These are phyloP conservation scores for Drosophila melanica DNA, from an alignment of 1,140 invertebrate genomes.

Conservation along the genomic window DNA sequence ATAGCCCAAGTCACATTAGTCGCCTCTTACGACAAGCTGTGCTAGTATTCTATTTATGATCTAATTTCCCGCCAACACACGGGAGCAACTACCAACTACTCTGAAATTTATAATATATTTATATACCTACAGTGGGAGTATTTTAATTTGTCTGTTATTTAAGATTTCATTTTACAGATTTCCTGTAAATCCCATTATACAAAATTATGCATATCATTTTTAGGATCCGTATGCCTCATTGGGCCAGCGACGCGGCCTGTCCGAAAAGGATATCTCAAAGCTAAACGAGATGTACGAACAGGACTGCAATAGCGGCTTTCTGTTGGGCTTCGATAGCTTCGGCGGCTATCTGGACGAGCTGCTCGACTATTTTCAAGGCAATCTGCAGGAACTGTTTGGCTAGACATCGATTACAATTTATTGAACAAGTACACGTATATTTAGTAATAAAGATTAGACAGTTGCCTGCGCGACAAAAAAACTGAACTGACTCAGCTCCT, in stretches of 20 bases:
- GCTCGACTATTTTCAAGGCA: slow-evolving; percentile 76
- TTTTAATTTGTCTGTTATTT: no score
- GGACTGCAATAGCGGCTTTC: slow-evolving; percentile 77
- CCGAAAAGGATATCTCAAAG: slow-evolving; percentile 87
- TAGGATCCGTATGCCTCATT: slow-evolving; percentile 84
- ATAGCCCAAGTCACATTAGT: no score
- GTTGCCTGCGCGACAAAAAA: slow-evolving; percentile 83
- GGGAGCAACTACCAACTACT: no score
- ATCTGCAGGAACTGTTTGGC: slow-evolving; percentile 62
- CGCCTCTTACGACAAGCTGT: no score
- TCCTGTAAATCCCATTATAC: no score
- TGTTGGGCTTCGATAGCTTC: slow-evolving; percentile 69
- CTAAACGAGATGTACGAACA: slow-evolving; percentile 88
- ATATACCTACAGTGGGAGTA: no score
- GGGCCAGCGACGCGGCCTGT: slow-evolving; percentile 88
- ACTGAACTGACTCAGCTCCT: slow-evolving; percentile 85
- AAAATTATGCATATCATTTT: not conserved
- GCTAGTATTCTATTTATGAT: no score
- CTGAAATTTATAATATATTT: no score
- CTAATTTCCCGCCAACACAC: no score
- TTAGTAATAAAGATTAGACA: slow-evolving; percentile 19
- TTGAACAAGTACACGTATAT: slow-evolving; percentile 6
- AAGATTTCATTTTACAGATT: no score
- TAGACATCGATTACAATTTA: slow-evolving; percentile 32
- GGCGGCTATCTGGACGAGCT: slow-evolving; percentile 69